Evolutionary conservation across 2,888 invertebrate genomes (phyloP).

Genomic region (Mylabris sibirica): DNA sequence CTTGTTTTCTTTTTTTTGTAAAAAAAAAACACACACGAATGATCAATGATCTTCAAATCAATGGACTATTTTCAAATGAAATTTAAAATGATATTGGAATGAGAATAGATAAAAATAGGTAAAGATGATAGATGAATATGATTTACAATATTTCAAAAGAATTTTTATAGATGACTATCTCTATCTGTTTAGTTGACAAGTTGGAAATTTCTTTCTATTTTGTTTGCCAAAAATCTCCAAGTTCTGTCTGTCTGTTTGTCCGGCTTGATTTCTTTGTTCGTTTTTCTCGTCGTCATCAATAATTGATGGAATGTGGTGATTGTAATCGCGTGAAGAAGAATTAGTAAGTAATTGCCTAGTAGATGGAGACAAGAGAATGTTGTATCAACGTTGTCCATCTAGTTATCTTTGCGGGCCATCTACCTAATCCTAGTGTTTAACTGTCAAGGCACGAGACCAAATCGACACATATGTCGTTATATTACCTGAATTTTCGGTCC

Average conservation of each 20-base stretch:
- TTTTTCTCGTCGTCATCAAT: neutral
- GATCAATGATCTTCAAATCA: neutral
- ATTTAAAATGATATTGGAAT: neutral
- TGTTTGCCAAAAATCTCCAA: too few relatives aligned
- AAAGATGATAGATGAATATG: neutral
- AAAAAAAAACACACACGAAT: neutral
- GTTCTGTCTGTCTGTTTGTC: too few relatives aligned
- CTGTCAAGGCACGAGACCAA: conserved; percentile 36
- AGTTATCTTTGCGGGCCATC: neutral
- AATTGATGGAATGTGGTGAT: conserved; percentile 33
- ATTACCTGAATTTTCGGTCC: neutral
- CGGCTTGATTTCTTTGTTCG: neutral
- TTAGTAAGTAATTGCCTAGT: conserved; percentile 36
- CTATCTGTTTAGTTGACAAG: neutral
- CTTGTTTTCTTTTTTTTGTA: neutral
- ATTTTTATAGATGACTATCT: neutral
- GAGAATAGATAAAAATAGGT: neutral
- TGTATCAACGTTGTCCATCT: conserved; percentile 28
- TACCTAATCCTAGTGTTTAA: conserved; percentile 33
- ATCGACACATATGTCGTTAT: conserved; percentile 25
- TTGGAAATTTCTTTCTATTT: neutral
- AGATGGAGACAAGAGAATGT: conserved; percentile 32
- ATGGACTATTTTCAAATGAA: neutral
- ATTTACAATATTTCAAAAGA: neutral
- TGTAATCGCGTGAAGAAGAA: conserved; percentile 31